Base-by-base conservation (phyloP, 1,140 invertebrate species). In the Lucilia sericata region DNA sequence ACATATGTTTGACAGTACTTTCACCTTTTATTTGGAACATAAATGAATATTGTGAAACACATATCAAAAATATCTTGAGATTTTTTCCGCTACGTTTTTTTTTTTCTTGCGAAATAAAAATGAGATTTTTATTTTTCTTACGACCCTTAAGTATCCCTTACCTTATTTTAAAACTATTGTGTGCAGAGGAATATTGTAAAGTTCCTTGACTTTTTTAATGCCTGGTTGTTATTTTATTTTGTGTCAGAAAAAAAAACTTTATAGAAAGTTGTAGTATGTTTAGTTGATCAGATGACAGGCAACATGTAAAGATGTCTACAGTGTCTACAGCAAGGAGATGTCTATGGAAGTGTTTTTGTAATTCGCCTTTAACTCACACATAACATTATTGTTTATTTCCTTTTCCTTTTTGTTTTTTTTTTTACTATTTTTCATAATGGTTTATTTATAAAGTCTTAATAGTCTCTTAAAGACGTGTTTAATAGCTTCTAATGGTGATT, bases 371-470 rank as follows among this genome's bases (percentile, higher is more conserved):
- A 10, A 42, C 42, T 42, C 10, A 42, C 10, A 42, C 42, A 7
- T 42, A 30, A 30, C 42, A 42, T 42, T 42, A 14, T 55, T 55
- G 12, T 55, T 55, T 25, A 82, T 55, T 42, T 55, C 21, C 25
- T 82, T 34, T 55, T 25, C n/a, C 36, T 19, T 12, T 30, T 3
- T 30, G 25, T 30, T 30, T 30, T 30, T 30, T 51, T 25, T 25
- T 65, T 82, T 25, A 36, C 80, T 51, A 36, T 14, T 21, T 55
- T 47, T 30, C 17, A 36, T 80, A 80, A 80, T 80, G 76, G 76
- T 80, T 80, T 80, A 74, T 82, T 82, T 82, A 82, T 82, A 82
- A 82, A 70, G 82, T 74, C 82, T 83, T 83, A 83, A 83, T 83
- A 74, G 82, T 34, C 36, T 83, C 70, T 83, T 75, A 83, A 83